Conservation (phyloP, 2,113 vertebrate species). For the Canis aureus region DNA sequence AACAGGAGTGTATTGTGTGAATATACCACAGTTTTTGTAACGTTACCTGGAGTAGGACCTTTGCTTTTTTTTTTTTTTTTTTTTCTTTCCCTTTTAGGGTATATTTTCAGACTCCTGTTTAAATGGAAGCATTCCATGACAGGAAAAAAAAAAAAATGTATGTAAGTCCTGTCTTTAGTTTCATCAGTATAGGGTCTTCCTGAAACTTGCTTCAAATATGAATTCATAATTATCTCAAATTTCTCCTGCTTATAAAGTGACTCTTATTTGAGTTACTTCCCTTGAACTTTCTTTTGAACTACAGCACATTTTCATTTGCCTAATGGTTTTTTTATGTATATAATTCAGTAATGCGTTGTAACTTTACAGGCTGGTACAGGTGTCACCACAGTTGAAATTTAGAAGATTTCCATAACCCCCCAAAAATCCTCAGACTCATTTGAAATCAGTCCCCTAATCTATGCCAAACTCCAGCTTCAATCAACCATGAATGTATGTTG, state of each 20-base stretch:
- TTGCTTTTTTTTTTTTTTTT: background rate
- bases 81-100: background rate
- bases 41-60: background rate
- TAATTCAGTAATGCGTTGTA: background rate
- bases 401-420: background rate
- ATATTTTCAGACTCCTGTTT: background rate
- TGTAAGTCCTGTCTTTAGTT: background rate
- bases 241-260: background rate
- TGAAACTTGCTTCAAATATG: background rate
- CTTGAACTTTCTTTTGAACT: background rate
- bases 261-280: background rate
- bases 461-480: too few relatives aligned
- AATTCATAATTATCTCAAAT: background rate
- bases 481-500: fast-evolving
- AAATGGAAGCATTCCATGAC: background rate
- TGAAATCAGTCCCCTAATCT: background rate
- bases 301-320: background rate
- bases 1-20: background rate
- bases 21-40: background rate
- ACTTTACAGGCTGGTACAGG: background rate
- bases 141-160: background rate
- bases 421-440: background rate
- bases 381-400: background rate
- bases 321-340: background rate
- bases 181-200: background rate